Conservation (phyloP, 2,888 invertebrate genomes). For the Oscheius sp. region DNA sequence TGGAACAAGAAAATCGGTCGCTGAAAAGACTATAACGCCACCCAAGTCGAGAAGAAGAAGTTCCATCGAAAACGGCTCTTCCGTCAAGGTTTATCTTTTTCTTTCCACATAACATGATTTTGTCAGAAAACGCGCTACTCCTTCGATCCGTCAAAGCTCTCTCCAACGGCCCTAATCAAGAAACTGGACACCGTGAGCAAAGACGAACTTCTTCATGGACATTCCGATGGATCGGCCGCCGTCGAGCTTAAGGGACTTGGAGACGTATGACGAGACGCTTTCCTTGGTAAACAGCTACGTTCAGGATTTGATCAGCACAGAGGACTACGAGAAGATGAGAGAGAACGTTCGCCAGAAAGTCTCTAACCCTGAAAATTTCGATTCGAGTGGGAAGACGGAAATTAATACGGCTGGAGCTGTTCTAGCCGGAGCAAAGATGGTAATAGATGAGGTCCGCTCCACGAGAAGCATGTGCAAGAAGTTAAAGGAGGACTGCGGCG, state of each 20-base stretch:
- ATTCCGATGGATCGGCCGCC: background rate
- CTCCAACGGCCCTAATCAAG: constrained; percentile 8
- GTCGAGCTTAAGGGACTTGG: constrained; percentile 10
- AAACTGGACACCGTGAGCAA: constrained; percentile 15
- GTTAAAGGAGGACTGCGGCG: constrained; percentile 48
- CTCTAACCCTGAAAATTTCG: constrained; percentile 46
- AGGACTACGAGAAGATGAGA: constrained; percentile 47
- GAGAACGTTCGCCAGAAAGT: constrained; percentile 45
- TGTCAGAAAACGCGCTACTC: constrained; percentile 15
- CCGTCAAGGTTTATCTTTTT: background rate
- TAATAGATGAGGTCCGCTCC: constrained; percentile 56
- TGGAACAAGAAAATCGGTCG: background rate
- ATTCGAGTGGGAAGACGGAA: constrained; percentile 43
- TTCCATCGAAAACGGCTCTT: background rate
- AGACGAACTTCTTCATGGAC: background rate
- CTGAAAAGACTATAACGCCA: background rate
- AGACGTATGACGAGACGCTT: background rate
- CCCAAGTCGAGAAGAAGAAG: background rate
- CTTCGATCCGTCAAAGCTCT: constrained; percentile 2
- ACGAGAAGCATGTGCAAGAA: constrained; percentile 60
- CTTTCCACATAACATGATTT: background rate
- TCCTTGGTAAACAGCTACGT: background rate
- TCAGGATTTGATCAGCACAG: constrained; percentile 24
- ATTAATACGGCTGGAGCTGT: constrained; percentile 49
- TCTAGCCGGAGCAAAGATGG: constrained; percentile 61